These are phyloP conservation scores for Lepas anatifera DNA, from an alignment of 2,888 invertebrate genomes.

Conservation along the genomic window DNA sequence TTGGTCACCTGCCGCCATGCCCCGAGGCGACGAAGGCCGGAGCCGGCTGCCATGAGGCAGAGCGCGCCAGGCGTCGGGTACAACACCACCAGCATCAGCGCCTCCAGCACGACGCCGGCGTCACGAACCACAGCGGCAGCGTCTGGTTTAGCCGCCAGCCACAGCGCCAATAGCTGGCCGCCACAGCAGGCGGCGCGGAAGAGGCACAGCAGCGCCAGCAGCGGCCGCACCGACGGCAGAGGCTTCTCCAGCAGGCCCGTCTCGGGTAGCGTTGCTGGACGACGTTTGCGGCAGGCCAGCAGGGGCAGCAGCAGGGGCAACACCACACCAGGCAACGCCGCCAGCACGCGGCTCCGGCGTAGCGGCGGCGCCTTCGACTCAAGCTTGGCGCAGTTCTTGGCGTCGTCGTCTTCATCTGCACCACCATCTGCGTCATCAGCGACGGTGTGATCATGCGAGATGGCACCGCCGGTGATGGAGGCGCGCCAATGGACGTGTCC, in stretches of 20 bases:
- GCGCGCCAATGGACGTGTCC: neutral
- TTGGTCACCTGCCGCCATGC: too few species aligned
- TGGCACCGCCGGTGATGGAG: neutral
- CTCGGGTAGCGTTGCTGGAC: neutral
- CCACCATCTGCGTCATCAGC: too few species aligned
- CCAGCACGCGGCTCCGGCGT: neutral
- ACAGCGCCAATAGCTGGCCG: neutral
- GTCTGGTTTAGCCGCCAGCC: neutral
- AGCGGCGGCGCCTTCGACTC: neutral
- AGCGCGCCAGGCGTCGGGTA: neutral
- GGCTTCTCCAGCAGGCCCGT: neutral
- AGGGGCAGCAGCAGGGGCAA: neutral
- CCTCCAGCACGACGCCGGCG: neutral
- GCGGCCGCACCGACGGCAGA: neutral
- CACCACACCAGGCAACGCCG: neutral
- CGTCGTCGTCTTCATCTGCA: too few species aligned
- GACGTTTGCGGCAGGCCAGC: neutral
- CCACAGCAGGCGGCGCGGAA: neutral
- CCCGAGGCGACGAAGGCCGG: too few species aligned
- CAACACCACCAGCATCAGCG: neutral
- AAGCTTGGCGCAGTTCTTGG: neutral
- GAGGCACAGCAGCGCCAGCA: neutral
- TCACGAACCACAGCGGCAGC: neutral
- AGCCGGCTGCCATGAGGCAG: too few species aligned
- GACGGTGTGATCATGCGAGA: too few species aligned